phyloP scores from a whole-genome alignment of 2,888 invertebrate genomes.

The Camponotus fellah region DNA sequence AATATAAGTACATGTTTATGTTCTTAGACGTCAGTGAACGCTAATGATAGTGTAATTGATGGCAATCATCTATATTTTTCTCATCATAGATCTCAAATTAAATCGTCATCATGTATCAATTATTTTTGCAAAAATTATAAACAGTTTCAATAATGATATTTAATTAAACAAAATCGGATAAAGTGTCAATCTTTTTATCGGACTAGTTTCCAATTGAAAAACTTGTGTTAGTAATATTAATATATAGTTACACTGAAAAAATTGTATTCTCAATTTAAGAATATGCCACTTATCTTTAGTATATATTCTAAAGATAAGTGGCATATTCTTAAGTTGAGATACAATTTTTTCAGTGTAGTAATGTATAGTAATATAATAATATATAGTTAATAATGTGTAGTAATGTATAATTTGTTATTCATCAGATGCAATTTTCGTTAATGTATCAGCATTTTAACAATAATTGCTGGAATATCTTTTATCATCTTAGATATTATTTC shows the following conservation, averaged over 20 bases:
- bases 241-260: too few relatives aligned
- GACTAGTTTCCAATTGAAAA: constrained; percentile 14
- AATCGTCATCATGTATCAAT: neutral
- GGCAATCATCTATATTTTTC: neutral
- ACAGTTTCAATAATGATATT: neutral
- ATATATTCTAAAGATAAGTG: too few relatives aligned
- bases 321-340: too few relatives aligned
- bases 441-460: neutral
- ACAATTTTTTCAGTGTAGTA: too few relatives aligned
- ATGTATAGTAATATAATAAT: too few relatives aligned
- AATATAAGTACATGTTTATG: neutral
- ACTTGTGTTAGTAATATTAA: constrained; percentile 30
- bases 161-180: neutral
- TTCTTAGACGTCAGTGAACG: neutral
- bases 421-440: constrained; percentile 36
- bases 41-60: neutral
- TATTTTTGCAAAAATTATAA: neutral
- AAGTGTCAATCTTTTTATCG: neutral
- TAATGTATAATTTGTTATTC: constrained; percentile 48
- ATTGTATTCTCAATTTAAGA: too few relatives aligned
- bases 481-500: constrained; percentile 2
- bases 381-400: too few relatives aligned
- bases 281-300: too few relatives aligned
- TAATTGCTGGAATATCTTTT: neutral
- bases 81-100: neutral